phyloP scores from a whole-genome alignment of 2,888 invertebrate species.

The Xestoiulus laeticollis region DNA sequence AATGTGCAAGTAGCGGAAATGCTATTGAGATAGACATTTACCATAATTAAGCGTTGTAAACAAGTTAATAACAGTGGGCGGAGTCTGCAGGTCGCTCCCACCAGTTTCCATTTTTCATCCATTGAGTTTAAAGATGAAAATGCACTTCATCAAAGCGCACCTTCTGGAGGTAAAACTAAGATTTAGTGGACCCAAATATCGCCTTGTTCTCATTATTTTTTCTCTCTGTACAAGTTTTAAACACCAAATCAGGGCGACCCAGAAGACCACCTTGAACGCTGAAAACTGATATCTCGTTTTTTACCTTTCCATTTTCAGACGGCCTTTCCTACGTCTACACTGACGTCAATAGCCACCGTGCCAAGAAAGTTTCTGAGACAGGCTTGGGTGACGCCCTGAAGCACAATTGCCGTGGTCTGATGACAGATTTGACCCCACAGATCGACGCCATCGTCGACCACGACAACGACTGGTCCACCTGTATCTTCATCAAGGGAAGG shows the following conservation, averaged over 20 bases:
- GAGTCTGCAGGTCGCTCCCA: not conserved
- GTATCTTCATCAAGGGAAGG: slow-evolving; percentile 69
- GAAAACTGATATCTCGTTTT: not conserved
- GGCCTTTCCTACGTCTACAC: slow-evolving; percentile 56
- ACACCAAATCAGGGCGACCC: not conserved
- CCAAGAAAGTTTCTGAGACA: slow-evolving; percentile 56
- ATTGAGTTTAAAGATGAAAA: not conserved
- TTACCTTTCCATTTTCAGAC: slow-evolving; percentile 52
- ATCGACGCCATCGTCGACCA: slow-evolving; percentile 57
- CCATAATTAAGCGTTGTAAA: not conserved
- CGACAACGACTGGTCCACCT: slow-evolving; percentile 60
- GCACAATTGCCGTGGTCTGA: slow-evolving; percentile 56
- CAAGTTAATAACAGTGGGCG: not conserved
- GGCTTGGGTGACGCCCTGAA: slow-evolving; percentile 55
- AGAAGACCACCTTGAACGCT: slow-evolving; percentile 12
- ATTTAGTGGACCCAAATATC: not conserved
- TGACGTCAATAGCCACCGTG: slow-evolving; percentile 55
- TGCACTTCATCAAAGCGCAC: not conserved
- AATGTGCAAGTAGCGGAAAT: not conserved
- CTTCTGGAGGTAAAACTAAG: not conserved
- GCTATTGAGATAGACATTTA: not conserved
- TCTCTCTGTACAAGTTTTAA: not conserved
- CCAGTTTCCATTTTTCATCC: not conserved
- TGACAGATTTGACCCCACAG: slow-evolving; percentile 56
- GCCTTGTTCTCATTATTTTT: slow-evolving; percentile 7